These are phyloP conservation scores for Drosophila longiperda DNA, from an alignment of 2,888 invertebrate genomes.

Conservation along the genomic window DNA sequence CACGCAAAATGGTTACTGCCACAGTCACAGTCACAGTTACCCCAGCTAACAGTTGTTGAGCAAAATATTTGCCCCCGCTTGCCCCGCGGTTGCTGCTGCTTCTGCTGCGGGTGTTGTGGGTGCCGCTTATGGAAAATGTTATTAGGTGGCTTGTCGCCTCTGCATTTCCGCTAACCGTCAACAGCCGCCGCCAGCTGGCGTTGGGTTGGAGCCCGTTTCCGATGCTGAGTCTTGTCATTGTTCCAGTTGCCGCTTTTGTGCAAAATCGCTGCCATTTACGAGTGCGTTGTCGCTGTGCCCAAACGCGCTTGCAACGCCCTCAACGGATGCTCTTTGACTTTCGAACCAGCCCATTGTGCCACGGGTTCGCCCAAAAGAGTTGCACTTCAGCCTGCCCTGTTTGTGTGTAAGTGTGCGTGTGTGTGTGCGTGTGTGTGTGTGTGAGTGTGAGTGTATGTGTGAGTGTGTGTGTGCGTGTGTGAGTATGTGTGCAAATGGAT, in stretches of 20 bases:
- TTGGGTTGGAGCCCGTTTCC: slow-evolving; percentile 27
- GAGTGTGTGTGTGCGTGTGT: neutral
- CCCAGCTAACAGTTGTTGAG: neutral
- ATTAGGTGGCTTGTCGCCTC: slow-evolving; percentile 77
- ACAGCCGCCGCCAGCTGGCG: slow-evolving; percentile 22
- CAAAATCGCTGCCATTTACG: slow-evolving; percentile 65
- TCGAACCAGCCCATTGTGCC: slow-evolving; percentile 56
- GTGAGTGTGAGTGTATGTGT: neutral
- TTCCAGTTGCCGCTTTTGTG: slow-evolving; percentile 64
- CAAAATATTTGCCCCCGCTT: slow-evolving; percentile 19
- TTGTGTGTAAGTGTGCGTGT: slow-evolving; percentile 10
- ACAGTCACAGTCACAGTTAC: slow-evolving; percentile 14
- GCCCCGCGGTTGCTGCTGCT: neutral
- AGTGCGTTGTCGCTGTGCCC: slow-evolving; percentile 46
- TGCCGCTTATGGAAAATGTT: slow-evolving; percentile 61
- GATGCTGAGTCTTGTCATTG: slow-evolving; percentile 50
- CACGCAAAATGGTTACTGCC: slow-evolving; percentile 35
- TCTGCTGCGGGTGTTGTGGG: slow-evolving; percentile 12
- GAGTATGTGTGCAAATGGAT: slow-evolving; percentile 65
- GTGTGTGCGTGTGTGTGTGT: slow-evolving; percentile 11
- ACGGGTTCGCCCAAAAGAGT: slow-evolving; percentile 51
- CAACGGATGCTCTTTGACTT: slow-evolving; percentile 79
- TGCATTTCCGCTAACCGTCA: slow-evolving; percentile 60
- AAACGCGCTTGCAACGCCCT: slow-evolving; percentile 46
- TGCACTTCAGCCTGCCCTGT: slow-evolving; percentile 57